Conservation (phyloP, 2,888 invertebrate species). For the Sipha maydis region DNA sequence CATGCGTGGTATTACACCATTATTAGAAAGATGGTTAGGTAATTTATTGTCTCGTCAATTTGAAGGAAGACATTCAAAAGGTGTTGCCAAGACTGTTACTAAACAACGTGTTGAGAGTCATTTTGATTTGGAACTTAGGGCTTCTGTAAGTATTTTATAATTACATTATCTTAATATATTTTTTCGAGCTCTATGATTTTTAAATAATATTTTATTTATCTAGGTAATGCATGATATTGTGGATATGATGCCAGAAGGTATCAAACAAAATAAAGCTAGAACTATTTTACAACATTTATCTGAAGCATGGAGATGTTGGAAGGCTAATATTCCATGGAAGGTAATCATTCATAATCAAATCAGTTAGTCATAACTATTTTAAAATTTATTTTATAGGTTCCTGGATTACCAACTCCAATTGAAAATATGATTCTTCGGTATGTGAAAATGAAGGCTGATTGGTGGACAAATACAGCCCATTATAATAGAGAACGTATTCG, state of each 20-base stretch:
- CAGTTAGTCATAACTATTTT: not conserved
- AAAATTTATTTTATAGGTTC: conserved; percentile 74
- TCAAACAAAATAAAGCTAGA: conserved; percentile 99
- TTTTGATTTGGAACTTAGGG: conserved; percentile 97
- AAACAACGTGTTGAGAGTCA: conserved; percentile 99
- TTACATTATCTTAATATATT: not conserved
- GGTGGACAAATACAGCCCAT: conserved; percentile 99
- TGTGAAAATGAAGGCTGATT: conserved; percentile 99
- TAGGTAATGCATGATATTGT: conserved; percentile 88
- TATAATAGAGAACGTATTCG: conserved; percentile 99
- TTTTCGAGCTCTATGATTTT: not conserved
- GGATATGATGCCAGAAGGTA: conserved; percentile 99
- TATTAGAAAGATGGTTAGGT: conserved; percentile 98
- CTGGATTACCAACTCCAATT: conserved; percentile 97
- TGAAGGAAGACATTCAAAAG: conserved; percentile 98
- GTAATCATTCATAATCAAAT: conserved; percentile 68
- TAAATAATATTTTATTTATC: conserved; percentile 29
- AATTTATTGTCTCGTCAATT: conserved; percentile 98
- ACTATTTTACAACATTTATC: conserved; percentile 98
- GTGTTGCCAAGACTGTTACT: conserved; percentile 99
- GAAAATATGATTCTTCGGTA: conserved; percentile 99
- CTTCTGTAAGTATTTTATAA: conserved; percentile 84
- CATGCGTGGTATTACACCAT: conserved; percentile 97
- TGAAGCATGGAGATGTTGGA: conserved; percentile 99
- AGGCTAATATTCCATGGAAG: conserved; percentile 99